These are phyloP conservation scores for Myxocyprinus asiaticus DNA, from an alignment of 2,113 vertebrate species.

Conservation along the genomic window DNA sequence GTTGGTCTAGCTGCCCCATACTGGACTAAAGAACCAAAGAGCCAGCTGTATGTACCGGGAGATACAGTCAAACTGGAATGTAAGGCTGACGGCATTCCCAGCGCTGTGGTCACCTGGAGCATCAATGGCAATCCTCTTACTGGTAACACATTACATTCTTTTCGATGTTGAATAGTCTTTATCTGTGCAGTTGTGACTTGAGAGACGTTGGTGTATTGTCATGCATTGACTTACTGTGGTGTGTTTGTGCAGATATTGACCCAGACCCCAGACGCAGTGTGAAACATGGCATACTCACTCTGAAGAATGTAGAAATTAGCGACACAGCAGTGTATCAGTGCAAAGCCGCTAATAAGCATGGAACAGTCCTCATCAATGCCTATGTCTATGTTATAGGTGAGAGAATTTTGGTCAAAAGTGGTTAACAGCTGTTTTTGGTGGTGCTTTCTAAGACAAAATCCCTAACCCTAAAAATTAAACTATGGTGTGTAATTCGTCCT, in stretches of 20 bases:
- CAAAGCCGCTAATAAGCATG: conserved; percentile 82
- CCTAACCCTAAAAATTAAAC: no score
- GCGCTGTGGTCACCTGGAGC: conserved; percentile 80
- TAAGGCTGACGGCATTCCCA: conserved; percentile 81
- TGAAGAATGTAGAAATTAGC: conserved; percentile 71
- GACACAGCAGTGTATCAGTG: conserved; percentile 90
- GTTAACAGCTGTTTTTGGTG: neutral
- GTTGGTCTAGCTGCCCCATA: conserved; percentile 79
- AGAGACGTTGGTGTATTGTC: neutral
- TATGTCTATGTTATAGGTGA: conserved; percentile 84
- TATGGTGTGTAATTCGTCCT: no score
- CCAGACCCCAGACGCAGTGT: conserved; percentile 70
- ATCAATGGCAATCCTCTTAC: conserved; percentile 80
- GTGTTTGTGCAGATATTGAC: conserved; percentile 64
- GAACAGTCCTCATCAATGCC: conserved; percentile 80
- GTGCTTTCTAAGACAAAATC: neutral
- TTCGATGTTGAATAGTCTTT: neutral
- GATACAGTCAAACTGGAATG: conserved; percentile 84
- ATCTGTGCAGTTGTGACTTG: no score
- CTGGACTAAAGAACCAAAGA: conserved; percentile 79
- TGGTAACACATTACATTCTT: conserved; percentile 64
- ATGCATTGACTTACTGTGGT: conserved; percentile 7
- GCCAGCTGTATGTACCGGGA: conserved; percentile 80
- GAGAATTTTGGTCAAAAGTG: conserved; percentile 35
- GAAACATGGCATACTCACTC: conserved; percentile 70